These are phyloP conservation scores for Gastrophysa polygoni DNA, from an alignment of 2,888 invertebrate species.

Conservation along the genomic window DNA sequence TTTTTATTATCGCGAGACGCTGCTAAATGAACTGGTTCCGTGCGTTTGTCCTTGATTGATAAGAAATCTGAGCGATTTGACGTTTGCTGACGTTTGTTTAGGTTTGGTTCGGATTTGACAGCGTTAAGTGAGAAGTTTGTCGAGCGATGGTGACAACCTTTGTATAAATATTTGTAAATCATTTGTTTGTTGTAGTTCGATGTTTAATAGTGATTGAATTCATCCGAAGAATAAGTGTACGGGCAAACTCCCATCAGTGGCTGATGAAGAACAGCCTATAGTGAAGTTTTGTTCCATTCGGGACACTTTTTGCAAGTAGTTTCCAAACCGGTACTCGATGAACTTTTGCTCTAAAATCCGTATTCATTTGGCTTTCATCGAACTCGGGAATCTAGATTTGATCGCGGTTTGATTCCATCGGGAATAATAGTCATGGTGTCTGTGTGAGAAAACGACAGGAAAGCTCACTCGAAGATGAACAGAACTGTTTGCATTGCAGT, in stretches of 20 bases:
- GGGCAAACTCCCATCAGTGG: background rate
- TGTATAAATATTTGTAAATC: conserved; percentile 19
- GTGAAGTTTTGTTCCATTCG: conserved; percentile 21
- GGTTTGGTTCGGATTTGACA: conserved; percentile 11
- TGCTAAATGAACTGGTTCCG: too few species aligned
- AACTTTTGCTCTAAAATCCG: conserved; percentile 36
- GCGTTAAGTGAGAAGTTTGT: too few species aligned
- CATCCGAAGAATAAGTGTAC: background rate
- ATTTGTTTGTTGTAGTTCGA: too few species aligned
- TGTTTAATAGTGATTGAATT: too few species aligned
- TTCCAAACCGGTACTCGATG: conserved; percentile 33
- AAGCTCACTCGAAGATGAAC: conserved; percentile 22
- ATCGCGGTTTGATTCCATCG: background rate
- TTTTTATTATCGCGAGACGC: too few species aligned
- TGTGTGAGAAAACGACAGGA: background rate
- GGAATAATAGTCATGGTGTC: background rate
- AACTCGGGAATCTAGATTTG: background rate
- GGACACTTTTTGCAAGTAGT: conserved; percentile 16
- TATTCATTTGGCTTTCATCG: conserved; percentile 2
- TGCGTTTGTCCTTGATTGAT: too few species aligned
- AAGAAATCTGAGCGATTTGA: too few species aligned
- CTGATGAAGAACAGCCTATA: background rate
- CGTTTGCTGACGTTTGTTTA: conserved; percentile 8
- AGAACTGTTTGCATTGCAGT: conserved; percentile 23
- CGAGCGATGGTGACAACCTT: conserved; percentile 8